Conservation (phyloP, 2,888 invertebrate genomes). For the Melitaea athalia region DNA sequence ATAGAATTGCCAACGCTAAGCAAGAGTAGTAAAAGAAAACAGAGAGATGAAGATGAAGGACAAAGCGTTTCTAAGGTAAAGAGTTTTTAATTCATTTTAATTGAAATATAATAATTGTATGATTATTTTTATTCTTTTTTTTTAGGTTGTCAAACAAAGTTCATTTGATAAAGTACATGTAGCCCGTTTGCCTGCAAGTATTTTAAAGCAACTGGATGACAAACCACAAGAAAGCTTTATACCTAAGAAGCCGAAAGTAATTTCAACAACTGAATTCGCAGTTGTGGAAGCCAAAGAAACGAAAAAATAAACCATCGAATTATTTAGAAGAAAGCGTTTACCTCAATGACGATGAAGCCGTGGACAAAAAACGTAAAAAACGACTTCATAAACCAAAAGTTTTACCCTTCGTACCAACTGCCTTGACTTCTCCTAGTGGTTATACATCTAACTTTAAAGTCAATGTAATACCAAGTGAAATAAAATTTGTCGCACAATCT, state of each 20-base stretch:
- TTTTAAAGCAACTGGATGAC: constrained; percentile 62
- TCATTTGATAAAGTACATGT: constrained; percentile 59
- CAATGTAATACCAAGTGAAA: constrained; percentile 59
- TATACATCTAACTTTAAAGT: constrained; percentile 73
- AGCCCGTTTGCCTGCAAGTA: constrained; percentile 58
- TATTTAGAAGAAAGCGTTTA: constrained; percentile 74
- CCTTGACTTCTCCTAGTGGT: constrained; percentile 63
- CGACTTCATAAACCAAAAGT: constrained; percentile 44
- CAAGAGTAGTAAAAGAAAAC: constrained; percentile 18
- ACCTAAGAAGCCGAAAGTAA: constrained; percentile 48
- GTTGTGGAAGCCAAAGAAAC: constrained; percentile 59
- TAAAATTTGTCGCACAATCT: constrained; percentile 63
- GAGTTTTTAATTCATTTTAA: neutral
- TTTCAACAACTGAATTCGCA: constrained; percentile 65
- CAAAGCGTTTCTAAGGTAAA: constrained; percentile 55
- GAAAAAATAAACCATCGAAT: constrained; percentile 66
- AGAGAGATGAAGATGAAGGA: constrained; percentile 53
- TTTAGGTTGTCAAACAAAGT: constrained; percentile 59
- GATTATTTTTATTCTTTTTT: neutral
- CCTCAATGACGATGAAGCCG: constrained; percentile 53
- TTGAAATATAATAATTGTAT: neutral
- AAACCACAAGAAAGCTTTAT: constrained; percentile 48
- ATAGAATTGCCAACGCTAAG: constrained; percentile 43
- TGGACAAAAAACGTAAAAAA: constrained; percentile 33
- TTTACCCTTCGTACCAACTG: constrained; percentile 68